Evolutionary conservation across 1,140 invertebrate genomes (phyloP).

Genomic region (Penaeus indicus): DNA sequence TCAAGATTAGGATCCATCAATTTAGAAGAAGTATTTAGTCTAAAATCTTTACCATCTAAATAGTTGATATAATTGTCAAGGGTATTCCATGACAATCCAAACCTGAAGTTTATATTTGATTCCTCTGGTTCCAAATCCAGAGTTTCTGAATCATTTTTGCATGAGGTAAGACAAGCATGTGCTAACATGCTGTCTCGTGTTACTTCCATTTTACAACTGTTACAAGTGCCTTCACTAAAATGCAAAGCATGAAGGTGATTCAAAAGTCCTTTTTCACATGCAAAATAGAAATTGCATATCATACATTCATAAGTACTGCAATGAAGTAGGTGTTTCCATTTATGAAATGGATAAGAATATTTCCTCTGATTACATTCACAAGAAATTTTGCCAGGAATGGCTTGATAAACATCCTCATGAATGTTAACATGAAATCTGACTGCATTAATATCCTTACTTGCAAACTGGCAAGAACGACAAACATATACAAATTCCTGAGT

Average conservation of each 20-base stretch:
- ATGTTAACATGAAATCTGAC: constrained; percentile 61
- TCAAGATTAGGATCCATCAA: constrained; percentile 42
- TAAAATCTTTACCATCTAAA: constrained; percentile 56
- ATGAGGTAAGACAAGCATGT: constrained; percentile 1
- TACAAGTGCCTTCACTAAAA: constrained; percentile 29
- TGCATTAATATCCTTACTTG: constrained; percentile 46
- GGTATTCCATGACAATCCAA: constrained; percentile 54
- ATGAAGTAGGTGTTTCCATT: constrained; percentile 47
- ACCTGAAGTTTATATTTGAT: not conserved
- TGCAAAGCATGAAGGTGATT: constrained; percentile 55
- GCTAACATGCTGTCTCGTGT: not conserved
- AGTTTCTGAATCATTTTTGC: constrained; percentile 1
- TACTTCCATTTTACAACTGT: constrained; percentile 29
- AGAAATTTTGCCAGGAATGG: not conserved
- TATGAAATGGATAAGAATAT: constrained; percentile 47
- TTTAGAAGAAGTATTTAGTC: constrained; percentile 21
- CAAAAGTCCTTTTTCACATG: constrained; percentile 50
- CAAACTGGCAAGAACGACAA: constrained; percentile 45
- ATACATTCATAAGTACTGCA: constrained; percentile 43
- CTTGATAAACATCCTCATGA: constrained; percentile 57
- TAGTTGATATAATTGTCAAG: constrained; percentile 54
- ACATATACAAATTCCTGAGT: constrained; percentile 10
- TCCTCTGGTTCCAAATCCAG: not conserved
- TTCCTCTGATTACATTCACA: constrained; percentile 35
- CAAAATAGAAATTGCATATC: constrained; percentile 56